These are phyloP conservation scores for Hystrix brachyura DNA, from an alignment of 2,113 vertebrate genomes.

Conservation along the genomic window DNA sequence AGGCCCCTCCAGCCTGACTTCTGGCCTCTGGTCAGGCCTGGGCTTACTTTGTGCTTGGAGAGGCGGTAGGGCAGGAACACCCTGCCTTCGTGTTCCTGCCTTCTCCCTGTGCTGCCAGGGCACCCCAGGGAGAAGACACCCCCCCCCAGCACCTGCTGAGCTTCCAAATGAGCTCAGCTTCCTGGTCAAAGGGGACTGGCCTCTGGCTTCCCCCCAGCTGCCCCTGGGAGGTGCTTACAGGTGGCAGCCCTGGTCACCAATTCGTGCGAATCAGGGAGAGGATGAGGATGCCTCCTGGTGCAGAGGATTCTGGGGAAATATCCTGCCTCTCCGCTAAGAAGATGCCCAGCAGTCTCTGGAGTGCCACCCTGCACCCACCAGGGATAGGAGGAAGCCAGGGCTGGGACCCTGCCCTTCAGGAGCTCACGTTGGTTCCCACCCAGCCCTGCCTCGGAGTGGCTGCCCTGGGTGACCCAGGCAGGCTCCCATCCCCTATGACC, in stretches of 20 bases:
- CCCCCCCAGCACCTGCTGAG: slow-evolving; percentile 24
- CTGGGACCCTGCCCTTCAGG: neutral
- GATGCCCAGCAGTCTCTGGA: neutral
- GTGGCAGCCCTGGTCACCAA: neutral
- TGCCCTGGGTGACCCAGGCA: neutral
- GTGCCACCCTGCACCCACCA: accelerated
- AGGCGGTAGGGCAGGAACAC: neutral
- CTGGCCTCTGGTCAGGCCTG: neutral
- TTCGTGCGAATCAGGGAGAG: no score
- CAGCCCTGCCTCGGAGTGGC: neutral
- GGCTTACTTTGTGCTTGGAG: neutral
- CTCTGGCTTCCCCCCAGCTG: neutral
- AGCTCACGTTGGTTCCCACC: neutral
- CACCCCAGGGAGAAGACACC: neutral
- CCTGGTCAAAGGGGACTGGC: slow-evolving; percentile 33
- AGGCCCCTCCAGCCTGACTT: neutral
- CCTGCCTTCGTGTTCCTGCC: neutral
- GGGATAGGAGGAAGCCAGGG: neutral
- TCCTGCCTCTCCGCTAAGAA: neutral
- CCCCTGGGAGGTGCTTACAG: neutral
- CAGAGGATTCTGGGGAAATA: slow-evolving; percentile 57
- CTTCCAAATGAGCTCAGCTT: slow-evolving; percentile 66
- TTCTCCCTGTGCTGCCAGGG: neutral
- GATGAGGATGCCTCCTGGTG: neutral
- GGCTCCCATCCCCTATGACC: neutral